These are phyloP conservation scores for Semnornis frantzii DNA, from an alignment of 2,113 vertebrate genomes.

Conservation along the genomic window DNA sequence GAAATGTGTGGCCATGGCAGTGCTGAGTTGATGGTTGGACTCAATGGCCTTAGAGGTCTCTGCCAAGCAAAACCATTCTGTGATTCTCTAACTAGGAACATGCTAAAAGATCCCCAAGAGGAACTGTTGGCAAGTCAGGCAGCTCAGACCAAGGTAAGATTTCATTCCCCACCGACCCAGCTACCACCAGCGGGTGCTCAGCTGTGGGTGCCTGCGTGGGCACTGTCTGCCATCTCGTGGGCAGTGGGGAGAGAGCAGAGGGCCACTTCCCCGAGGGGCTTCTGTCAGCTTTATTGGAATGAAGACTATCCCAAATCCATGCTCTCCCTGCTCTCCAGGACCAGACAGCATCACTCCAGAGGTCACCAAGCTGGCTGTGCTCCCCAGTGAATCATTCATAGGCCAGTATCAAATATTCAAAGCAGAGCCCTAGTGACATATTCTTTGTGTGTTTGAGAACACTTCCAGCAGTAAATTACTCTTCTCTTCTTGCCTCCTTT, in stretches of 20 bases:
- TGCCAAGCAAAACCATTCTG: too few species aligned
- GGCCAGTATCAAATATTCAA: slow-evolving; percentile 26
- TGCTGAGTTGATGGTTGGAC: too few species aligned
- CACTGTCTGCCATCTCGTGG: slow-evolving; percentile 62
- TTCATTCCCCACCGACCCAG: too few species aligned
- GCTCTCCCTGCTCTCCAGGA: background rate
- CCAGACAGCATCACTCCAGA: rapidly evolving
- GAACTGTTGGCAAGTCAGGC: rapidly evolving
- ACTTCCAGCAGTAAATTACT: background rate
- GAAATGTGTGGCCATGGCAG: too few species aligned
- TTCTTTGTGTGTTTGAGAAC: slow-evolving; percentile 12
- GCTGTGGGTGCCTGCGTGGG: background rate
- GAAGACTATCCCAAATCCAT: background rate
- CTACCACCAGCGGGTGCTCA: background rate
- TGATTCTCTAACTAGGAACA: too few species aligned
- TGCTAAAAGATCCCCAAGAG: rapidly evolving
- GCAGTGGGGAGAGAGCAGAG: background rate
- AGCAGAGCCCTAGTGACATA: background rate
- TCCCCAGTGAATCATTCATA: background rate
- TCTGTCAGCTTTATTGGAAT: background rate
- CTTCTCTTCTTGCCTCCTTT: background rate
- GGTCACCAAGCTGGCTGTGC: background rate
- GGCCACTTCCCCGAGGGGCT: background rate
- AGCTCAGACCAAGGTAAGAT: rapidly evolving
- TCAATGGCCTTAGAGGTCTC: too few species aligned